Conservation (phyloP, 2,888 invertebrate species). For the Empis stercorea region DNA sequence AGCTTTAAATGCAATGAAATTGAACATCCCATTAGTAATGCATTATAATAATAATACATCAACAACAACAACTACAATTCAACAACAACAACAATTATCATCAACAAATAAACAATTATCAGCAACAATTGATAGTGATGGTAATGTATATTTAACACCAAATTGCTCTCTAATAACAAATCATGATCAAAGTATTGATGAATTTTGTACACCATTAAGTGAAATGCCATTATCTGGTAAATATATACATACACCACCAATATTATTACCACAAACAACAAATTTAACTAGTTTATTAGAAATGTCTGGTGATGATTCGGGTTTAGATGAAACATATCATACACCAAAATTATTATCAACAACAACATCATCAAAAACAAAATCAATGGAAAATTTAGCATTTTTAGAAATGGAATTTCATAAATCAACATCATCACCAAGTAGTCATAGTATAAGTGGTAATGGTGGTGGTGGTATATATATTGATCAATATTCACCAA, state of each 20-base stretch:
- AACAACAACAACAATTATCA: conserved; percentile 3
- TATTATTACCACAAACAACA: neutral
- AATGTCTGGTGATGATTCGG: conserved; percentile 26
- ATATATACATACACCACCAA: conserved; percentile 20
- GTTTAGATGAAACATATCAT: conserved; percentile 31
- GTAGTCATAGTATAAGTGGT: too few relatives aligned
- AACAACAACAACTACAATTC: conserved; percentile 4
- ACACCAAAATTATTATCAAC: conserved; percentile 34
- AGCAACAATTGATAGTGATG: conserved; percentile 15
- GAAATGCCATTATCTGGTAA: conserved; percentile 23
- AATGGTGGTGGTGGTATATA: neutral
- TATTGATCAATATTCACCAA: conserved; percentile 30
- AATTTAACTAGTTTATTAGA: neutral
- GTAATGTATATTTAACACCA: conserved; percentile 30
- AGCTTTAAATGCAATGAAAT: conserved; percentile 32
- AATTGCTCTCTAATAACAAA: conserved; percentile 26
- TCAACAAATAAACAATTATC: conserved; percentile 4
- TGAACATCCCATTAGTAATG: conserved; percentile 28
- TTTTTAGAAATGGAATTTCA: conserved; percentile 34
- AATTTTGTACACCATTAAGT: conserved; percentile 29
- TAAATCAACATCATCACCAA: too few relatives aligned
- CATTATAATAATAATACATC: conserved; percentile 14
- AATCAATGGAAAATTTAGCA: conserved; percentile 35
- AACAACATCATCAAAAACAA: conserved; percentile 30
- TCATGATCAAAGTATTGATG: conserved; percentile 24